Base-by-base conservation (phyloP, 2,113 vertebrate genomes). In the Corythoichthys haematopterus region DNA sequence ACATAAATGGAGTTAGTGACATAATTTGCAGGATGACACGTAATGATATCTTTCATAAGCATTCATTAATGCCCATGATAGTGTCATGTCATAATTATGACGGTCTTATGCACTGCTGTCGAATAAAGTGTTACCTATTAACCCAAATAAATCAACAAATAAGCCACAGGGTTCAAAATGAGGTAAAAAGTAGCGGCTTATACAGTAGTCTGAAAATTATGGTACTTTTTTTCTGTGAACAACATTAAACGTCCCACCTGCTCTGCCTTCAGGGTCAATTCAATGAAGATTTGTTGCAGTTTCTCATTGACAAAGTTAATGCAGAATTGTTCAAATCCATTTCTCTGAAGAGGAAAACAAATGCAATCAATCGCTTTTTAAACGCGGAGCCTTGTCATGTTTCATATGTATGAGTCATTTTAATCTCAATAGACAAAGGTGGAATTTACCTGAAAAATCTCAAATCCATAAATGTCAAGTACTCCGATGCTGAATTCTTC, bases 241-340 rank as follows among this genome's bases (percentile, higher is more conserved):
- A 10, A 8, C 50, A 20, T 2, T 55, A 36, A 1, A 6, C 2
- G 8, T 14, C 28, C 0, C 88, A 98, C 97, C 94, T 99, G 97
- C 84, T 99, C 97, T 9, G 96, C 96, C 83, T 99, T 99, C 82
- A 99, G 89, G 2, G 97, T 99, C 83, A 99, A 86, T 75, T 99
- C 97, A 1, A 98, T 99, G 68, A 99, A 99, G 85, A 99, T 99
- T 84, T 99, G 97, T 69, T 99, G 97, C 40, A 99, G 91, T 74
- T 99, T 99, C 85, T 99, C 97, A 0, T 99, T 99, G 75, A 99
- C 97, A 69, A 99, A 98, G 84, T 99, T 99, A 77, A 99, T 99
- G 71, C 97, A 98, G 91, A 99, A 99, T 78, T 99, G 97, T 81
- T 99, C 97, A 63, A 99, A 99, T 53, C 97, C 97, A 0, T 99